Conservation (phyloP, 2,888 invertebrate genomes). For the Zaprionus obscuricornis region DNA sequence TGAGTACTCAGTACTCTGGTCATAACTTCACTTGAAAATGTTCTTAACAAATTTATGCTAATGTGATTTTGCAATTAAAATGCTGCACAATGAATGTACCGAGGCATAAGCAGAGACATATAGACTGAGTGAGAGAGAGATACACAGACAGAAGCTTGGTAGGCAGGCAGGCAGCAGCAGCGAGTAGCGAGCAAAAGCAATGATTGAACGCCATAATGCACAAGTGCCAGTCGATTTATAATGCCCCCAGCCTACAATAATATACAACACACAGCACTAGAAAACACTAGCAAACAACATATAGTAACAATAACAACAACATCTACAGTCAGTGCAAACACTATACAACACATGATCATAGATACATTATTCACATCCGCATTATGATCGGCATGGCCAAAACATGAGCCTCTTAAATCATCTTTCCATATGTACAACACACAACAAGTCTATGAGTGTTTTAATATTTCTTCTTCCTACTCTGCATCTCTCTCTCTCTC, state of each 20-base stretch:
- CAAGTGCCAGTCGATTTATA: conserved; percentile 73
- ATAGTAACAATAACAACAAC: too few relatives aligned
- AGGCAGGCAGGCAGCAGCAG: background rate
- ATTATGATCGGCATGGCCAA: conserved; percentile 52
- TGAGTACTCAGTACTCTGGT: conserved; percentile 25
- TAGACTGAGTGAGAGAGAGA: conserved; percentile 15
- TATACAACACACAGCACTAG: too few relatives aligned
- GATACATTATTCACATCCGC: conserved; percentile 58
- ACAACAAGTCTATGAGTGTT: conserved; percentile 40
- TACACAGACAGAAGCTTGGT: background rate
- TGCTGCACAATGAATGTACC: conserved; percentile 48
- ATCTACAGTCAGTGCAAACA: background rate
- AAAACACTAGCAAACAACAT: too few relatives aligned
- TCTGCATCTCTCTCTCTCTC: background rate
- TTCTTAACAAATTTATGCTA: conserved; percentile 78
- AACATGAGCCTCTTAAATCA: conserved; percentile 61
- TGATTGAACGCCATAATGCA: conserved; percentile 71
- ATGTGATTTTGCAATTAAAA: conserved; percentile 79
- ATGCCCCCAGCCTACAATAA: conserved; percentile 23
- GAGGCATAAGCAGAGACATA: conserved; percentile 25
- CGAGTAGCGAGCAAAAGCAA: conserved; percentile 1
- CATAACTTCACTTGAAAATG: conserved; percentile 71
- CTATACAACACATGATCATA: conserved; percentile 29
- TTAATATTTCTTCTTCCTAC: conserved; percentile 31
- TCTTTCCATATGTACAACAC: conserved; percentile 58